Conservation (phyloP, 2,888 invertebrate species). For the Meteorus cinctellus region DNA sequence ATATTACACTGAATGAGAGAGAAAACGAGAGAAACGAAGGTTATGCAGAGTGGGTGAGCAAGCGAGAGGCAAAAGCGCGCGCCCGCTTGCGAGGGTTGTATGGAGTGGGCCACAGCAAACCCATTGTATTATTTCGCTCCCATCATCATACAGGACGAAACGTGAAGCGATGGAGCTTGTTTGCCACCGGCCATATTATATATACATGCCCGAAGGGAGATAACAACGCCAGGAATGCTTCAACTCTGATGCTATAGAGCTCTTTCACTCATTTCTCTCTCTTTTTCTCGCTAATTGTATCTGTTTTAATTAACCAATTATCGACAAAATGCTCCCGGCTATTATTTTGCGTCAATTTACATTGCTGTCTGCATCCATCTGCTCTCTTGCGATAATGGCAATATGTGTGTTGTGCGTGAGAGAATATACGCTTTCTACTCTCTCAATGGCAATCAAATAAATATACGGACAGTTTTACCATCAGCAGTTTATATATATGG, state of each 20-base stretch:
- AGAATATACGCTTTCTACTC: slow-evolving; percentile 10
- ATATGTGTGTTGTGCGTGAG: background rate
- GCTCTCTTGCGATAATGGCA: slow-evolving; percentile 6
- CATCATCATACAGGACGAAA: slow-evolving; percentile 59
- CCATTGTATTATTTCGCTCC: slow-evolving; percentile 63
- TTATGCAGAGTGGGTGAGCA: slow-evolving; percentile 49
- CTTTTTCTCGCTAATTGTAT: slow-evolving; percentile 47
- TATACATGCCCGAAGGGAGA: slow-evolving; percentile 53
- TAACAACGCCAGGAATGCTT: slow-evolving; percentile 56
- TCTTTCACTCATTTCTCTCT: slow-evolving; percentile 16
- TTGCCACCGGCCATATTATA: slow-evolving; percentile 63
- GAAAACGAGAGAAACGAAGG: slow-evolving; percentile 1
- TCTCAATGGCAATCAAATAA: slow-evolving; percentile 10
- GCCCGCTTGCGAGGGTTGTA: slow-evolving; percentile 39
- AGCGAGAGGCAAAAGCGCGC: slow-evolving; percentile 41
- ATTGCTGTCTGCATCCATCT: slow-evolving; percentile 21
- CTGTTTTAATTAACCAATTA: slow-evolving; percentile 53
- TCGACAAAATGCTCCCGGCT: slow-evolving; percentile 34
- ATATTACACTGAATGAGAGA: slow-evolving; percentile 36
- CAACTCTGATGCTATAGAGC: slow-evolving; percentile 38
- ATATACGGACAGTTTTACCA: background rate
- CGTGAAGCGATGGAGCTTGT: slow-evolving; percentile 60
- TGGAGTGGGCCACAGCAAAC: slow-evolving; percentile 48
- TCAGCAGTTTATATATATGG: background rate
- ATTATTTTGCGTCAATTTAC: slow-evolving; percentile 27